These are phyloP conservation scores for Aix galericulata DNA, from an alignment of 2,113 vertebrate genomes.

Conservation along the genomic window DNA sequence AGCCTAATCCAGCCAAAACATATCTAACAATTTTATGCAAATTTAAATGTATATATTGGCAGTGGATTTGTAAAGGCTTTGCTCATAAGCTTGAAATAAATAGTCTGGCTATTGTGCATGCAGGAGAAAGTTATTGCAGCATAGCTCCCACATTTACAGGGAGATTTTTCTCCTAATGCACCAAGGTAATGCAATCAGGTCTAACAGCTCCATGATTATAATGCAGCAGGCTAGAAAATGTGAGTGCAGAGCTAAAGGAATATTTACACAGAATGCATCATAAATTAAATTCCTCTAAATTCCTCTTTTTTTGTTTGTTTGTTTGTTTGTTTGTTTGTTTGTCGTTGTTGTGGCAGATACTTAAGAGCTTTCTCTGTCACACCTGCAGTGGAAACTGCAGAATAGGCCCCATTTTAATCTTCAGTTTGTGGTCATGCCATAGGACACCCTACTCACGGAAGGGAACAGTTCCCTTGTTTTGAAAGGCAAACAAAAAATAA, in stretches of 20 bases:
- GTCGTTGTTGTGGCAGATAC: neutral
- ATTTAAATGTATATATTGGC: neutral
- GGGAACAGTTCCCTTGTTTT: neutral
- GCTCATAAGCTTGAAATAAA: conserved; percentile 9
- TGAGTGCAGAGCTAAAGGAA: neutral
- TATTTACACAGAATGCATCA: neutral
- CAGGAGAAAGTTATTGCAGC: conserved; percentile 2
- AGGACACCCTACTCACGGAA: neutral
- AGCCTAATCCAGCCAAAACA: neutral
- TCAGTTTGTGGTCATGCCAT: neutral
- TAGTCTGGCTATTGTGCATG: neutral
- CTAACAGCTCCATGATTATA: conserved; percentile 30
- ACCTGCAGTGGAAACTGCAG: neutral
- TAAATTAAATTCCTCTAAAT: neutral
- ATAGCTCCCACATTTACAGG: neutral
- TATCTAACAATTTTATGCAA: neutral
- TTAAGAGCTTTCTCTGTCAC: neutral
- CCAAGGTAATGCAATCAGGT: conserved; percentile 21
- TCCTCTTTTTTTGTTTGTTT: neutral
- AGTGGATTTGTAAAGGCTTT: neutral
- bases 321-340: neutral
- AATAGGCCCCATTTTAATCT: neutral
- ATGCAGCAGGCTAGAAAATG: neutral
- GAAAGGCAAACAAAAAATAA: neutral
- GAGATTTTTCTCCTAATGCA: neutral